Evolutionary conservation across 2,797 vertebrate genomes (phyloP).

Genomic region (Xenops minutus): DNA sequence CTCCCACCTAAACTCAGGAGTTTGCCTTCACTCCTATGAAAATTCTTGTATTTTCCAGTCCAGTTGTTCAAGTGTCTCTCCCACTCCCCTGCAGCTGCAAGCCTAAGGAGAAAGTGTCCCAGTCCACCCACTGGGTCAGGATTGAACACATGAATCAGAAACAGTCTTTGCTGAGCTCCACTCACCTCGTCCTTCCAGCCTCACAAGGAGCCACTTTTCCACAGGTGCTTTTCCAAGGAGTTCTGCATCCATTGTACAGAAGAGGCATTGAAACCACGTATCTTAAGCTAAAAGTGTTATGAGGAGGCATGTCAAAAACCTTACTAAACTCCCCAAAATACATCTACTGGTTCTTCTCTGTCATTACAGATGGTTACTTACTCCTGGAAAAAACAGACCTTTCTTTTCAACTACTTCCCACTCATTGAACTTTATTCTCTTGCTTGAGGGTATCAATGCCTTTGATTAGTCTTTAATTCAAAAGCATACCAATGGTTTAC

Average conservation of each 20-base stretch:
- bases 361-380: neutral
- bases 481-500: neutral
- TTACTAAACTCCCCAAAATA: neutral
- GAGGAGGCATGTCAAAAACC: neutral
- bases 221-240: neutral
- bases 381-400: neutral
- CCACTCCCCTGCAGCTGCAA: neutral
- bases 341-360: neutral
- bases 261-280: neutral
- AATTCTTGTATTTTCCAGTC: neutral
- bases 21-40: neutral
- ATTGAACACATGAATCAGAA: neutral
- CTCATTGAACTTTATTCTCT: neutral
- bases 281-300: neutral
- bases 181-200: neutral
- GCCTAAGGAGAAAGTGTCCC: neutral
- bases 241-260: neutral
- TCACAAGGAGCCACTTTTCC: neutral
- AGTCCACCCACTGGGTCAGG: neutral
- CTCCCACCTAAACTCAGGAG: neutral
- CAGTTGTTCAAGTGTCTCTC: neutral
- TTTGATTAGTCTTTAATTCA: neutral
- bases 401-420: neutral
- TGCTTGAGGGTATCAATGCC: neutral
- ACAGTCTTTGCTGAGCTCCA: neutral